Conservation (phyloP, 1,140 invertebrate genomes). For the Cherax destructor region DNA sequence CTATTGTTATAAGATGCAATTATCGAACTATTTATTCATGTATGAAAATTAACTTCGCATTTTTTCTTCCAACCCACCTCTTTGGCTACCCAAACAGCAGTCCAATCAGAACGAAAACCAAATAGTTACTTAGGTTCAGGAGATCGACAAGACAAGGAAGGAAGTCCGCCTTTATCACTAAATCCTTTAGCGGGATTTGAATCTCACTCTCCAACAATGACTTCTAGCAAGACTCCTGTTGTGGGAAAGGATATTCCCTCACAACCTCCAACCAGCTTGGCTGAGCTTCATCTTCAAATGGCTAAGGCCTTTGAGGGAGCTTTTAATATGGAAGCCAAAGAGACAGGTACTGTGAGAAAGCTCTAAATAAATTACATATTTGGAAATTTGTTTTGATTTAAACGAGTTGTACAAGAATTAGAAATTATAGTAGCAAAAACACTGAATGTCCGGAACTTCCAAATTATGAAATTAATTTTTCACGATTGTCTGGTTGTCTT, state of each 20-base stretch:
- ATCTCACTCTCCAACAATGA: slow-evolving; percentile 57
- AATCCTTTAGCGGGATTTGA: slow-evolving; percentile 62
- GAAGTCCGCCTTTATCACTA: slow-evolving; percentile 66
- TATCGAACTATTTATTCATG: background rate
- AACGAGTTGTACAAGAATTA: no score
- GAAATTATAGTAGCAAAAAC: no score
- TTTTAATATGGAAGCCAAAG: slow-evolving; percentile 50
- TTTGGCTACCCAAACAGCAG: slow-evolving; percentile 77
- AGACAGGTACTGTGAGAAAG: slow-evolving; percentile 32
- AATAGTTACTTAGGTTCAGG: slow-evolving; percentile 60
- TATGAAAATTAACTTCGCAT: background rate
- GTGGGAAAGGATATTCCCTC: slow-evolving; percentile 70
- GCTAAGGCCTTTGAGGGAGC: slow-evolving; percentile 70
- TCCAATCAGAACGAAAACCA: slow-evolving; percentile 79
- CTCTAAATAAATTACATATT: no score
- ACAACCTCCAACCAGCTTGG: slow-evolving; percentile 61
- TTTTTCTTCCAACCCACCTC: slow-evolving; percentile 40
- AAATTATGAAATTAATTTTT: no score
- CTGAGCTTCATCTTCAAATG: slow-evolving; percentile 70
- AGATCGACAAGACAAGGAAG: slow-evolving; percentile 68
- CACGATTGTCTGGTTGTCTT: no score
- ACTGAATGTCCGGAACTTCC: no score
- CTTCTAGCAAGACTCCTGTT: slow-evolving; percentile 64
- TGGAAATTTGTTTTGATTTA: no score
- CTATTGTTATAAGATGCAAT: background rate